Conservation (phyloP, 1,140 invertebrate species). For the Leptopilina boulardi region DNA sequence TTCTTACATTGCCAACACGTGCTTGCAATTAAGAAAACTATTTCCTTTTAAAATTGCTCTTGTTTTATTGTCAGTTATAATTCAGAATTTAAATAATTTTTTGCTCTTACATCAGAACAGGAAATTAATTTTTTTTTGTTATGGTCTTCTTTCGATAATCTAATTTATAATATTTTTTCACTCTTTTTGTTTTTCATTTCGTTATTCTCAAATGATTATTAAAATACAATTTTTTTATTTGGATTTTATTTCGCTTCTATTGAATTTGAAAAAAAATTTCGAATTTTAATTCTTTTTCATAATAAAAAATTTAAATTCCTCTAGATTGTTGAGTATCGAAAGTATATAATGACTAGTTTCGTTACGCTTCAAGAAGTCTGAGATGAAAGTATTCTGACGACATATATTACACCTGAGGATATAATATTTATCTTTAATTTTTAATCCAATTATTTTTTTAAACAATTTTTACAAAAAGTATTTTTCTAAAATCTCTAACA, state of each 20-base stretch:
- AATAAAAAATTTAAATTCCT: neutral
- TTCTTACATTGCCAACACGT: neutral
- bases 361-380: neutral
- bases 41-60: conserved; percentile 2
- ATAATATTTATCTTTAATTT: neutral
- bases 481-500: too few species aligned
- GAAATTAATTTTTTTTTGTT: neutral
- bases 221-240: neutral
- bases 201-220: neutral
- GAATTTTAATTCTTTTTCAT: neutral
- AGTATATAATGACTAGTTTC: conserved; percentile 11
- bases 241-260: neutral
- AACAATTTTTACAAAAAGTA: neutral
- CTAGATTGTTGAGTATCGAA: conserved; percentile 3
- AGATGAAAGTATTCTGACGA: conserved; percentile 19
- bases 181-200: neutral
- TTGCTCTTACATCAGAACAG: neutral
- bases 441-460: neutral
- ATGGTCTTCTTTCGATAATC: neutral
- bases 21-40: neutral
- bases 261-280: too few species aligned
- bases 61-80: neutral
- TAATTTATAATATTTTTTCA: neutral
- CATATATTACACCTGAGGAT: neutral
- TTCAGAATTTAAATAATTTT: neutral